These are phyloP conservation scores for Lagodon rhomboides DNA, from an alignment of 2,797 vertebrate genomes.

Conservation along the genomic window DNA sequence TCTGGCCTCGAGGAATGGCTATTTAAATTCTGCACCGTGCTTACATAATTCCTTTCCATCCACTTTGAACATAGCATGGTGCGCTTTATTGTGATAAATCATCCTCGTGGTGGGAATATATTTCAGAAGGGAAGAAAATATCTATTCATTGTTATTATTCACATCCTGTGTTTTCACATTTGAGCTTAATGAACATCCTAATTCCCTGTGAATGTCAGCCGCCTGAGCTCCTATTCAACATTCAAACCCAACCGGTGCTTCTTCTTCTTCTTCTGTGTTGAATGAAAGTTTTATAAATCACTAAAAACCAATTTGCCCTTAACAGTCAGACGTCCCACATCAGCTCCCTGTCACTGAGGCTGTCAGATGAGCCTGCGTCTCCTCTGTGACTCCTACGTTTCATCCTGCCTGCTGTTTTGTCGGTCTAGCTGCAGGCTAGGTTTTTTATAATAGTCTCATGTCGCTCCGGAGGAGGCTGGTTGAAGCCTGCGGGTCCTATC, in stretches of 20 bases:
- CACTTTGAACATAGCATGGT: neutral
- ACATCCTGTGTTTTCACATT: conserved; percentile 20
- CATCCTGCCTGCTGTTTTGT: conserved; percentile 49
- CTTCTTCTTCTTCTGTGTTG: neutral
- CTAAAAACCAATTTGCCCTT: conserved; percentile 33
- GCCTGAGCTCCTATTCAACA: neutral
- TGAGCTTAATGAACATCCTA: conserved; percentile 1
- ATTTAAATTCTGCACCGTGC: conserved; percentile 16
- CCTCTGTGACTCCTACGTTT: conserved; percentile 49
- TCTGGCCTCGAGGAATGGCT: conserved; percentile 12
- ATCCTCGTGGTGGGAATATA: conserved; percentile 9
- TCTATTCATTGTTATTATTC: conserved; percentile 1
- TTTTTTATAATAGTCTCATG: conserved; percentile 43
- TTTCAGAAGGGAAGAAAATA: conserved; percentile 22
- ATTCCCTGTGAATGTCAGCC: conserved; percentile 31
- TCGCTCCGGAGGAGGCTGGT: conserved; percentile 31
- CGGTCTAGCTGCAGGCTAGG: conserved; percentile 42
- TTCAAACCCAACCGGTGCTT: neutral
- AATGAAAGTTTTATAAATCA: conserved; percentile 40
- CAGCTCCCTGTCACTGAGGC: conserved; percentile 31
- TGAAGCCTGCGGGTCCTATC: conserved; percentile 29
- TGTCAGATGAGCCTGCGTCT: conserved; percentile 51
- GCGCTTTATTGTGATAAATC: conserved; percentile 9
- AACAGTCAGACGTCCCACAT: conserved; percentile 39
- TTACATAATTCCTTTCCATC: conserved; percentile 10